These are phyloP conservation scores for Pithecia hirsuta DNA, from an alignment of 2,797 vertebrate genomes.

Conservation along the genomic window DNA sequence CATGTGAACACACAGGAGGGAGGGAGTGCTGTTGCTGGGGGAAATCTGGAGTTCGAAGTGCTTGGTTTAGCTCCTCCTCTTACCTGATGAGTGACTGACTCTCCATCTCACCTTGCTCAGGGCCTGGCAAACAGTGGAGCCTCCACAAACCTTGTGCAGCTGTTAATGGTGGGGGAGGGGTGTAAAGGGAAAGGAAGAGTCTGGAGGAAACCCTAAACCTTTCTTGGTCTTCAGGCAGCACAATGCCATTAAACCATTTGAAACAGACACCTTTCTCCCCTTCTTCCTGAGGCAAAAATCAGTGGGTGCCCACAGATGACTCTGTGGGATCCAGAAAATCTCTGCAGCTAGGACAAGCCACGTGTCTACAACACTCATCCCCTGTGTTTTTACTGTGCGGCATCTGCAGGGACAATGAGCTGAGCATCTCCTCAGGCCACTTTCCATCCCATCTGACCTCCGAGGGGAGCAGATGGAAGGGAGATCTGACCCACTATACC, in stretches of 20 bases:
- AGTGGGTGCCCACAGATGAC: neutral
- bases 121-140: neutral
- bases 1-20: rapidly evolving
- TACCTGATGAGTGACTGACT: neutral
- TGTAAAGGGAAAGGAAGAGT: neutral
- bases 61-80: rapidly evolving
- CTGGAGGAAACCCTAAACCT: neutral
- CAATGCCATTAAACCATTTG: neutral
- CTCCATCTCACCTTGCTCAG: too few relatives aligned
- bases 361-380: rapidly evolving
- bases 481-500: neutral
- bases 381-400: neutral
- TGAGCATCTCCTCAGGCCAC: neutral
- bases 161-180: rapidly evolving
- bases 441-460: neutral
- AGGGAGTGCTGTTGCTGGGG: too few relatives aligned
- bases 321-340: neutral
- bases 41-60: rapidly evolving
- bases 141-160: too few relatives aligned
- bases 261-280: neutral
- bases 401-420: neutral
- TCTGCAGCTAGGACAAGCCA: neutral
- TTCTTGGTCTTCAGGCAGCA: neutral
- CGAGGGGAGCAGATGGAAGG: neutral
- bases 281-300: neutral